phyloP scores from a whole-genome alignment of 2,113 vertebrate species.

The Anguilla rostrata region DNA sequence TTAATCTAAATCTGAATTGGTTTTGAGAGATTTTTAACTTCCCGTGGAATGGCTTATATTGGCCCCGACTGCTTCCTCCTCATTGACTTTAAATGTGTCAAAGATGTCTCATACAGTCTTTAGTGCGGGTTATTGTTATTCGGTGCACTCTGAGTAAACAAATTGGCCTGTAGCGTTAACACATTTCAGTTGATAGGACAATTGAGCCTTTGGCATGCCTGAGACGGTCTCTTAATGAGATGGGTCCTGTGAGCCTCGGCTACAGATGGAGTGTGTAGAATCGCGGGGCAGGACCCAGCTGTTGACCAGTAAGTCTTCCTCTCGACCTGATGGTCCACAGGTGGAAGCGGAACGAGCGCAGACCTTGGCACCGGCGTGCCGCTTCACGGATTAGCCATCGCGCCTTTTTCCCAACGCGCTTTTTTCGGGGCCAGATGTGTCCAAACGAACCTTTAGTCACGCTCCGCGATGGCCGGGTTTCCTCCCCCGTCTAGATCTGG shows the following conservation, averaged over 20 bases:
- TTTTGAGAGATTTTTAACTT: neutral
- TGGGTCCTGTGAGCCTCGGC: neutral
- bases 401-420: slow-evolving; percentile 41
- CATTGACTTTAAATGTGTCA: neutral
- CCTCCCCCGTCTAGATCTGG: slow-evolving; percentile 4
- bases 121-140: neutral
- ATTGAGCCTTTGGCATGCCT: neutral
- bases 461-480: slow-evolving; percentile 39
- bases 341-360: slow-evolving; percentile 13
- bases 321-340: neutral
- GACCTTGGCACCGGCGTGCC: neutral
- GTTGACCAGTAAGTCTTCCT: neutral
- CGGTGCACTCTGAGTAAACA: neutral
- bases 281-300: slow-evolving; percentile 7
- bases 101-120: neutral
- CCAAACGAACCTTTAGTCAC: slow-evolving; percentile 45
- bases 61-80: neutral
- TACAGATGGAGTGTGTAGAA: neutral
- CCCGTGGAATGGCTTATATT: neutral
- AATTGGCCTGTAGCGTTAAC: neutral
- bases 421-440: slow-evolving; percentile 58
- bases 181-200: neutral
- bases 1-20: neutral
- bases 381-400: slow-evolving; percentile 23
- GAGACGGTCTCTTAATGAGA: neutral